Evolutionary conservation across 2,888 invertebrate genomes (phyloP), one percentile per base, ranked within the genome.

Genomic region (Muschampia plurimacula): DNA sequence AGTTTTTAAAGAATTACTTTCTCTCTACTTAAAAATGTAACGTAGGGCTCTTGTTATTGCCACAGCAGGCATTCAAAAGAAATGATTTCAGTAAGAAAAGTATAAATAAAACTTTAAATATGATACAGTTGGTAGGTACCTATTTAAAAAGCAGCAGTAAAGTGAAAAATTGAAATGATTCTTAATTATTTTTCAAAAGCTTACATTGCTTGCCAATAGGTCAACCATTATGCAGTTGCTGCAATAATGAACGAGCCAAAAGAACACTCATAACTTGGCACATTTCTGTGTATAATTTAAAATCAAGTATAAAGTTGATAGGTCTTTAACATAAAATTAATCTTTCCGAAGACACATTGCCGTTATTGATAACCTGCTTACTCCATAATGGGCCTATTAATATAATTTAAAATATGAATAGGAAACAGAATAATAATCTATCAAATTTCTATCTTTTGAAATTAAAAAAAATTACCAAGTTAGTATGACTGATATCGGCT

Each of bases 161-260:
- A 63, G 32, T 32, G 7, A 36, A 52, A 36, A 8, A 52, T 10
- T 8, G 36, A 36, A 39, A 66, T 66, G 39, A 66, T 52, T 36
- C 52, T 67, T 67, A 57, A 67, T 66, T 57, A 57, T 57, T 57
- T 67, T 6, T 41, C 67, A 52, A 67, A 57, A 67, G 13, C 4
- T 49, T 49, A 49, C 49, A 41, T 63, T 62, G 62, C 69, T 69
- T 66, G 71, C 65, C 71, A 71, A 71, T 70, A 70, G 70, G 46
- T 71, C 65, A 71, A 59, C 71, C 28, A 69, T 71, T 71, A 66
- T 71, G 71, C 71, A 71, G 65, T 66, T 70, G 59, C 41, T n/a
- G 69, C 69, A 69, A 69, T 62, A 60, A 63, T 69, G 63, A 69
- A 63, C 62, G 69, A 69, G 52, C 63, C 69, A 69, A 57, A 67